Conservation (phyloP, 2,113 vertebrate genomes). For the Brienomyrus longianalis region DNA sequence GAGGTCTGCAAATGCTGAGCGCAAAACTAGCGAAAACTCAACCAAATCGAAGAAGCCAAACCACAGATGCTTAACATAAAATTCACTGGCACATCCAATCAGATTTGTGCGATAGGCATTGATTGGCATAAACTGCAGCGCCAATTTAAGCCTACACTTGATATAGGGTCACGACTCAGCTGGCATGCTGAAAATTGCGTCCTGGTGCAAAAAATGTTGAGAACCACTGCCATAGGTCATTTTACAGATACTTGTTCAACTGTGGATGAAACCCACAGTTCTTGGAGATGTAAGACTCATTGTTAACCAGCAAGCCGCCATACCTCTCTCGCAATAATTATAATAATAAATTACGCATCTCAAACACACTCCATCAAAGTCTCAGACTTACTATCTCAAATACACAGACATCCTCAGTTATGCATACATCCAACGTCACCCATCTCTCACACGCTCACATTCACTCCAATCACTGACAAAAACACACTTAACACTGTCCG, state of each 20-base stretch:
- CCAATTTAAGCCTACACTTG: too few relatives aligned
- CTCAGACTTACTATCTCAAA: neutral
- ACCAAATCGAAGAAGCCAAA: too few relatives aligned
- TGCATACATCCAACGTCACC: neutral
- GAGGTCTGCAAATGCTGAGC: too few relatives aligned
- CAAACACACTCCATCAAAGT: neutral
- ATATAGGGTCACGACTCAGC: too few relatives aligned
- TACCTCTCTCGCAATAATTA: neutral
- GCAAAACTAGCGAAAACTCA: too few relatives aligned
- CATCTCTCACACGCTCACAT: neutral
- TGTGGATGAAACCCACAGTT: neutral
- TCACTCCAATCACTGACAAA: neutral
- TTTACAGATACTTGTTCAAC: neutral
- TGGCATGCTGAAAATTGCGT: too few relatives aligned
- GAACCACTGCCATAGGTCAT: neutral
- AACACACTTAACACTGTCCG: neutral
- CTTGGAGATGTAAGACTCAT: neutral
- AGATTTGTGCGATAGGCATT: too few relatives aligned
- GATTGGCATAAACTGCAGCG: too few relatives aligned
- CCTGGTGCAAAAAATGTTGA: too few relatives aligned
- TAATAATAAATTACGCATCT: neutral
- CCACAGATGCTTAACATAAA: too few relatives aligned
- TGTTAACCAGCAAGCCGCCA: neutral
- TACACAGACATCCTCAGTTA: neutral
- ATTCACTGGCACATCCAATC: too few relatives aligned